Evolutionary conservation across 2,113 vertebrate species (phyloP), one percentile per base, ranked within the genome.

Genomic region (Oriolus oriolus): DNA sequence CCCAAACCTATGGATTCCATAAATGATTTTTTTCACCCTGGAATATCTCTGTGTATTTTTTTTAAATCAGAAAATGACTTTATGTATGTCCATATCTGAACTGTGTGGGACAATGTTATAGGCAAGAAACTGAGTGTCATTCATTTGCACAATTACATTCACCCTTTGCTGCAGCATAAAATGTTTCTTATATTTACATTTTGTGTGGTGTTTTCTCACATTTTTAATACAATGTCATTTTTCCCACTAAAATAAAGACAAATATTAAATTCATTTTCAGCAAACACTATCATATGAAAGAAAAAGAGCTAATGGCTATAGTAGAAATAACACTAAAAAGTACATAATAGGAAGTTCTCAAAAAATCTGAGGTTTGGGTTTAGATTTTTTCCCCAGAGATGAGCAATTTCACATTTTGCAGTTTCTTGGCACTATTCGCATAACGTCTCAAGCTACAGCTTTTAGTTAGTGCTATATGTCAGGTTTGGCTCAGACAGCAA

Each of bases 191-290:
- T 84, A 69, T 94, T 93, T 87, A 65, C 30, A 84, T 44, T 64
- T 60, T 20, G 3, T 82, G 21, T 9, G 9, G 47, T 57, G 42
- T 88, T 87, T 93, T 87, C 71, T 88, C 74, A 92, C 42, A 41
- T 83, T 85, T 87, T 92, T 28, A 95, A 84, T 89, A 76, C 5
- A 16, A 80, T 41, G 24, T 11, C 31, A 66, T 93, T 95, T 94
- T 41, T 53, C 49, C 33, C 57, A 23, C 6, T 69, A 56, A 41
- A 84, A 83, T 69, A 83, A 97, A 96, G 71, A 85, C 59, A 85
- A 89, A 89, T 54, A 87, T 69, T 92, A 83, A 71, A 86, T 76
- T 89, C 12, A 45, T 90, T 95, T 94, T 94, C 52, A 85, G 70
- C 31, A 28, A 68, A 52, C 3, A 22, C 57, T 41, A 13, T 64